A percentile compares a stretch with the other conserved stretches of the same genome.
phyloP scores from a whole-genome alignment of 2,888 invertebrate species.

The Linnaemya vulpina region DNA sequence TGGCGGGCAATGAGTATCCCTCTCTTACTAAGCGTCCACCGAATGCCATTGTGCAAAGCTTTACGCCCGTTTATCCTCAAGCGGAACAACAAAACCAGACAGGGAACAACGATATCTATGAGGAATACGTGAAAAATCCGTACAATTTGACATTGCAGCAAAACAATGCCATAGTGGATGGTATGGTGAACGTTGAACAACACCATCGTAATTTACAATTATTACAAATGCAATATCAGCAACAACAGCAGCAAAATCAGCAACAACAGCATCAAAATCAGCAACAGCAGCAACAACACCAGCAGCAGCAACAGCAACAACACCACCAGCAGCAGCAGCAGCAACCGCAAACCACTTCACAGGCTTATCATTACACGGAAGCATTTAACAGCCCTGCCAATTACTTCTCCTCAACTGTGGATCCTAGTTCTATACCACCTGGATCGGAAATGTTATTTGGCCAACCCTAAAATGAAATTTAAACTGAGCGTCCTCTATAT shows the following conservation, averaged over 20 bases:
- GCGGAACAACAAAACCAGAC: conserved; percentile 69
- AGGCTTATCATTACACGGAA: conserved; percentile 80
- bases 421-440: conserved; percentile 84
- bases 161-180: conserved; percentile 72
- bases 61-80: conserved; percentile 77
- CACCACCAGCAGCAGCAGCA: conserved; percentile 75
- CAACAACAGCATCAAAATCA: conserved; percentile 73
- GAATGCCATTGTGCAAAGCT: conserved; percentile 81
- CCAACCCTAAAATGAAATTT: conserved; percentile 76
- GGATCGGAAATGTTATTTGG: conserved; percentile 87
- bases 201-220: conserved; percentile 68
- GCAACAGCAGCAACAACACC: conserved; percentile 72
- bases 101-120: conserved; percentile 79
- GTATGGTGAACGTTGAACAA: conserved; percentile 50
- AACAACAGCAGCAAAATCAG: conserved; percentile 74
- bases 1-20: conserved; percentile 80
- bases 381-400: conserved; percentile 84
- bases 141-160: conserved; percentile 82
- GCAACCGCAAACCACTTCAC: conserved; percentile 72
- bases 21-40: conserved; percentile 79
- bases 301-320: conserved; percentile 70
- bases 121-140: conserved; percentile 82
- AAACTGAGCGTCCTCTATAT: conserved; percentile 1
- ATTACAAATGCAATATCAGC: conserved; percentile 78
- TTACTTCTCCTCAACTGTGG: conserved; percentile 86